Conservation (phyloP, 2,797 vertebrate species). For the Avahi laniger region DNA sequence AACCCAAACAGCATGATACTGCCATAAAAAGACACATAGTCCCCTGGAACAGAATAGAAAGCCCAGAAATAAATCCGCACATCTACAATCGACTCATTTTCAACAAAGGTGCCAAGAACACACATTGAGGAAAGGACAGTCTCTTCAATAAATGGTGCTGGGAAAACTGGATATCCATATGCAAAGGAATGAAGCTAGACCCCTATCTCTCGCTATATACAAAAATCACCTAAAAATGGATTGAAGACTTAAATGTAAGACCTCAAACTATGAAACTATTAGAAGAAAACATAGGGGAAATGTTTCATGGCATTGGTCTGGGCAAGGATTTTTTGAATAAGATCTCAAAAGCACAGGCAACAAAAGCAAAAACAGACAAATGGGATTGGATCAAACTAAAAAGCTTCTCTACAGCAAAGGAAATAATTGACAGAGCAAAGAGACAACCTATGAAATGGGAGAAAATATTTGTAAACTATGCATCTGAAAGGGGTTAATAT, state of each 20-base stretch:
- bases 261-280: background rate
- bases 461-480: background rate
- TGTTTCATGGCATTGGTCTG: background rate
- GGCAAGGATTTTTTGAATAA: background rate
- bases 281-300: background rate
- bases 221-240: background rate
- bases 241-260: background rate
- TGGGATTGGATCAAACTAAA: background rate
- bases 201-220: background rate
- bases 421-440: background rate
- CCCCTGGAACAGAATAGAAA: background rate
- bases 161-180: background rate
- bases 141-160: background rate
- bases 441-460: background rate
- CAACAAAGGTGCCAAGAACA: background rate
- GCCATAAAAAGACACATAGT: background rate
- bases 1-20: background rate
- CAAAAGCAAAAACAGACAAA: background rate
- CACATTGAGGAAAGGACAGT: background rate
- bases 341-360: background rate
- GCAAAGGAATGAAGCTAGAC: background rate
- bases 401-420: background rate
- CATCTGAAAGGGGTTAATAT: background rate
- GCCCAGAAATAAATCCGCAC: background rate
- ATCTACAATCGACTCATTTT: background rate